phyloP scores from a whole-genome alignment of 2,113 vertebrate species.

The Galeopterus variegatus region DNA sequence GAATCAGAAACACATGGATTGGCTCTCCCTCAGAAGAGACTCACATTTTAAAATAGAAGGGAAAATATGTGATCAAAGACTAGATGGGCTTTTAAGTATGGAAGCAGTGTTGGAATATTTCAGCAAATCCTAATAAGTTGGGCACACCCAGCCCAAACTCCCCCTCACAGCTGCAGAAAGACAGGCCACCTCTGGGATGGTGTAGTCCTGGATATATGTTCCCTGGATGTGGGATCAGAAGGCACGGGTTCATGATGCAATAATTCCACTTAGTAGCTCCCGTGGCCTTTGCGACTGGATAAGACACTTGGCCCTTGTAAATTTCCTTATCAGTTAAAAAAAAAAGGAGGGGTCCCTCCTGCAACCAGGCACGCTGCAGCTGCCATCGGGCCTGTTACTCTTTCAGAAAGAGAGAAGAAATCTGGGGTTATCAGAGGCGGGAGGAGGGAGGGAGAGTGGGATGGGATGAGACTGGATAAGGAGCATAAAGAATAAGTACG shows the following conservation, averaged over 20 bases:
- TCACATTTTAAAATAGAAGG: constrained; percentile 53
- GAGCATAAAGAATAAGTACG: too few species aligned
- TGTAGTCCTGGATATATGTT: neutral
- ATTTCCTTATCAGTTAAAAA: neutral
- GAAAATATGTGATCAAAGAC: neutral
- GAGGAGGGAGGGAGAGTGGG: too few species aligned
- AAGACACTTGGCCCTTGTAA: neutral
- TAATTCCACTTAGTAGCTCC: neutral
- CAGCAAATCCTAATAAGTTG: neutral
- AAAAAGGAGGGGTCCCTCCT: too few species aligned
- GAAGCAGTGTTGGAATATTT: neutral
- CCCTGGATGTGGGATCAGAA: neutral
- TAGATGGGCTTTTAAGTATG: constrained; percentile 1
- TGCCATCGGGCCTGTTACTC: too few species aligned
- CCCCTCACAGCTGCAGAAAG: neutral
- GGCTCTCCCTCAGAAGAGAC: constrained; percentile 44
- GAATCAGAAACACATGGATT: constrained; percentile 64
- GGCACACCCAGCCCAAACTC: neutral
- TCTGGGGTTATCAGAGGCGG: too few species aligned
- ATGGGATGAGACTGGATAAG: too few species aligned
- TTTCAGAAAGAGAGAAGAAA: too few species aligned
- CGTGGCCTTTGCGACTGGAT: neutral
- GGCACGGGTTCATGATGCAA: neutral
- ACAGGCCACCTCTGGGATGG: neutral
- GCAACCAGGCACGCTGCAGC: too few species aligned